Evolutionary conservation across 2,888 invertebrate species (phyloP), one percentile per base, ranked within the genome.

Genomic region (Brachycybe producta): DNA sequence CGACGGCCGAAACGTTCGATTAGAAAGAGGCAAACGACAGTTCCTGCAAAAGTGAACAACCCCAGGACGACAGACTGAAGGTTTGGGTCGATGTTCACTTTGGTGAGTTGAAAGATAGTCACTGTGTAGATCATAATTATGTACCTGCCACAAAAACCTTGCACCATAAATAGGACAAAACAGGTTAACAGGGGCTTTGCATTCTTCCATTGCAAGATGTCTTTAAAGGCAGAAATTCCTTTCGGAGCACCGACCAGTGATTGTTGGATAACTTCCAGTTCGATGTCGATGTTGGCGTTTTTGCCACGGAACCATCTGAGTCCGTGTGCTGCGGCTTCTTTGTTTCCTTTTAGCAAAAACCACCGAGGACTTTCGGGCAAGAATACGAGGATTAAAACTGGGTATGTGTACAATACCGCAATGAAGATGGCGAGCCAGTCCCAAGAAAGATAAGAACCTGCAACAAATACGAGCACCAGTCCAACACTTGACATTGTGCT

Each of bases 121-220:
- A 75, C 75, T 0, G 81, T 76, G 61, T 84, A 86, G 66, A 86
- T 83, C 55, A 86, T 81, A 5, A 87, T 80, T 1, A 84, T 83
- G 60, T 87, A 86, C 45, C 86, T 78, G 34, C 86, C 86, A 54
- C 81, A 78, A 19, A 91, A 69, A 66, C 95, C 94, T 72, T 95
- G 94, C 71, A 94, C 91, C 59, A 90, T 78, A 92, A 94, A 94
- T 47, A 95, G 73, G 0, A 85, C 84, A 27, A 92, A 68, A 0
- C 85, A 80, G 55, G 92, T 84, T 2, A 80, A 65, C 35, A 94
- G 68, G 0, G 92, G 85, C 59, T 81, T 82, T 44, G 81, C 64
- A 62, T 90, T 80, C 58, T 75, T 77, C 32, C 71, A 74, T 36
- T 72, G 71, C 59, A 83, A 75, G 13, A 91, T 68, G 61, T 86